Percentiles rank a stretch among this genome's conserved stretches.
phyloP scores from a whole-genome alignment of 2,797 vertebrate species.

The Tadarida brasiliensis region DNA sequence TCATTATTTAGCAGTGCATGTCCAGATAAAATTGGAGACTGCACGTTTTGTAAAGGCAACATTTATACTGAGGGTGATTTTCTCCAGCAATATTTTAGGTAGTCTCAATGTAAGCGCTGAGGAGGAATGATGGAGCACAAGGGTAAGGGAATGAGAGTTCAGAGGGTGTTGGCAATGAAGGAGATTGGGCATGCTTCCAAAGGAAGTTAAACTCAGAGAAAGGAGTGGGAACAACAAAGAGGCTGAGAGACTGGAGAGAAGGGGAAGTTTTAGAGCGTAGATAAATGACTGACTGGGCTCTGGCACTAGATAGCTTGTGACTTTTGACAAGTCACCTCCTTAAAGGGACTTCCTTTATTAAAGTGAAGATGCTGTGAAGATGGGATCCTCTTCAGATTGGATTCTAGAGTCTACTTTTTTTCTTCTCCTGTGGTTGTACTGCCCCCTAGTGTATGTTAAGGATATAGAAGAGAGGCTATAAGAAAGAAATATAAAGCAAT shows the following conservation, averaged over 20 bases:
- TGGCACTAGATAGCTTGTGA: neutral
- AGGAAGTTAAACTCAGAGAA: neutral
- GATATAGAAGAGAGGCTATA: neutral
- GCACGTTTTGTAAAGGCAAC: neutral
- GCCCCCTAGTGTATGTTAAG: conserved; percentile 55
- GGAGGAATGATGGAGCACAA: neutral
- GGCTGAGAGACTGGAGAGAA: neutral
- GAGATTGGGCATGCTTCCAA: neutral
- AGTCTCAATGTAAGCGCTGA: neutral
- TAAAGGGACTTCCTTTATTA: neutral
- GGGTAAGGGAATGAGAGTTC: neutral
- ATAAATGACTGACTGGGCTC: neutral
- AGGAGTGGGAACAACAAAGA: neutral
- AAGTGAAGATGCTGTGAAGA: neutral
- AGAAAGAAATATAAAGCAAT: conserved; percentile 28
- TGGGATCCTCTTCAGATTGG: neutral
- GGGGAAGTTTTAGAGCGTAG: neutral
- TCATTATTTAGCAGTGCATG: neutral
- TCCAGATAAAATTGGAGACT: neutral
- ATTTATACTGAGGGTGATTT: neutral
- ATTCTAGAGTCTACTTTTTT: neutral
- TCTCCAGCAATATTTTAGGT: neutral
- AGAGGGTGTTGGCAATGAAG: neutral
- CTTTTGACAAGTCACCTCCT: neutral
- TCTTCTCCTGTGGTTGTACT: conserved; percentile 46